phyloP scores from a whole-genome alignment of 2,113 vertebrate species.

The Mixornis gularis region DNA sequence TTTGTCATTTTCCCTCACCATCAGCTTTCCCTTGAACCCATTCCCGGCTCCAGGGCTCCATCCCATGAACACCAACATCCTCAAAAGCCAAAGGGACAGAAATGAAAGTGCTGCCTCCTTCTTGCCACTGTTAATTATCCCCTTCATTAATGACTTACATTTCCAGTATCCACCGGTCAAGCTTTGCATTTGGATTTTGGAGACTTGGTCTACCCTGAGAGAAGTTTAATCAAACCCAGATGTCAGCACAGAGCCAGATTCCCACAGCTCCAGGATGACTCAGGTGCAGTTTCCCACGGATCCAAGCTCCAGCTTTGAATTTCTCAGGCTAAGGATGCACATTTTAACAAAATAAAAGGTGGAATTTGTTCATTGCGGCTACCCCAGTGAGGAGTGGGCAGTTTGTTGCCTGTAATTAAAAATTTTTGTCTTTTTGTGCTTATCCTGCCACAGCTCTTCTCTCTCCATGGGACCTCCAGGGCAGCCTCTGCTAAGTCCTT shows the following conservation, averaged over 20 bases:
- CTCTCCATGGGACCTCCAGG: not conserved
- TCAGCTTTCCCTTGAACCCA: not conserved
- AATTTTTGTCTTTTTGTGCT: not conserved
- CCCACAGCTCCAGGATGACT: not conserved
- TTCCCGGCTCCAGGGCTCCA: not conserved
- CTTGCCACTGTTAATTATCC: not conserved
- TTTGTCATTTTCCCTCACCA: not conserved
- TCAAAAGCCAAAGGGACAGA: not conserved
- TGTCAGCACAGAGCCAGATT: not conserved
- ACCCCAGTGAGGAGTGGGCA: fast-evolving
- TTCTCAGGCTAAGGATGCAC: not conserved
- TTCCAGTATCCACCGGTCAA: not conserved
- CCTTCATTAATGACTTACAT: not conserved
- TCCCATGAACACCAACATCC: not conserved
- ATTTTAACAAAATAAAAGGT: not conserved
- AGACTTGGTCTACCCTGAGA: not conserved
- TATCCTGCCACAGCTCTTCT: not conserved
- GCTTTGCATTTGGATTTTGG: not conserved
- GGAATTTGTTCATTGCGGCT: not conserved
- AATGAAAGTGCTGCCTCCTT: not conserved
- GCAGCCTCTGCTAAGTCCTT: not conserved
- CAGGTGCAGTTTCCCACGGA: not conserved
- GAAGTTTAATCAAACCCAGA: not conserved
- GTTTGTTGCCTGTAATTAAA: not conserved
- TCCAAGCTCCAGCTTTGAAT: not conserved